Conservation (phyloP, 2,888 invertebrate species). For the Hypomecis punctinalis region DNA sequence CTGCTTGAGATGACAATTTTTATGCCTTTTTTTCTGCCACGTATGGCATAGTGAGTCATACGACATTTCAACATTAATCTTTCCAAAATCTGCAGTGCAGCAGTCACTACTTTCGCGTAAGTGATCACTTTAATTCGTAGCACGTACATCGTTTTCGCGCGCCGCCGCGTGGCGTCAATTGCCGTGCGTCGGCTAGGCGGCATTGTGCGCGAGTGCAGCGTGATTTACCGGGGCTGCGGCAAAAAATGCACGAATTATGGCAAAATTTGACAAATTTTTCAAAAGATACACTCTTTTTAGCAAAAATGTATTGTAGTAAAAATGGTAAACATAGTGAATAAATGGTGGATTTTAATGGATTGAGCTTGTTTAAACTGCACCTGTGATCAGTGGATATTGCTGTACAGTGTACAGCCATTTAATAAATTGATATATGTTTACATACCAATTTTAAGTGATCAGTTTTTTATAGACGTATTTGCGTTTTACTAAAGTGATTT, state of each 20-base stretch:
- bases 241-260: constrained; percentile 18
- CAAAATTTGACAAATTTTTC: neutral
- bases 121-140: constrained; percentile 28
- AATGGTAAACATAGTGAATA: constrained; percentile 1
- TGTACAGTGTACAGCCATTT: neutral
- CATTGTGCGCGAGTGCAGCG: constrained; percentile 30
- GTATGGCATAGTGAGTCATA: too few species aligned
- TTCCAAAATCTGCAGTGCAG: neutral
- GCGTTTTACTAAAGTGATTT: too few species aligned
- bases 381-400: neutral
- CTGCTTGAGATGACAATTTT: too few species aligned
- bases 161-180: constrained; percentile 40
- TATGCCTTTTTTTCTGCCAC: too few species aligned
- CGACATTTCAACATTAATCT: too few species aligned
- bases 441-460: too few species aligned
- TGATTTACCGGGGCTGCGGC: constrained; percentile 31
- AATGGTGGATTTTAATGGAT: neutral
- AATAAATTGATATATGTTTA: constrained; percentile 9
- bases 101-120: constrained; percentile 7
- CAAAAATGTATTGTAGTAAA: neutral
- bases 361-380: neutral
- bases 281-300: too few species aligned
- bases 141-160: constrained; percentile 40
- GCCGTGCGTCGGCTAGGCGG: constrained; percentile 27
- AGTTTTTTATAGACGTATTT: too few species aligned